Percentiles rank a stretch among this genome's conserved stretches.
These are phyloP conservation scores for Peromyscus attwateri DNA, from an alignment of 2,797 vertebrate species.

Conservation along the genomic window DNA sequence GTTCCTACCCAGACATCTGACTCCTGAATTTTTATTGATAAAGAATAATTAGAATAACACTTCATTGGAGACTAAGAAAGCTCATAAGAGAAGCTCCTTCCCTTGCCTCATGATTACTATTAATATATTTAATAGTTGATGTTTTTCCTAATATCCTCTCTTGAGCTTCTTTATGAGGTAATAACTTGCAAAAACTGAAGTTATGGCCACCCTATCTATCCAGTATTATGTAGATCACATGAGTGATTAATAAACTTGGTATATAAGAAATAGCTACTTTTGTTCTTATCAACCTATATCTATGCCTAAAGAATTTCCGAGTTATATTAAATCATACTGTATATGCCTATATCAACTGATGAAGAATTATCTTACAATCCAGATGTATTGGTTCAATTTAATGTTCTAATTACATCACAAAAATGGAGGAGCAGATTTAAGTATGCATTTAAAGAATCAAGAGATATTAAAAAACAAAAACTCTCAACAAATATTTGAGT, in stretches of 20 bases:
- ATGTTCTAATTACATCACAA: slow-evolving; percentile 32
- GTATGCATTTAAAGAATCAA: slow-evolving; percentile 49
- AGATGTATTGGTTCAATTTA: slow-evolving; percentile 20
- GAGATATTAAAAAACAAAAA: slow-evolving; percentile 24
- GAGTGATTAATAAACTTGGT: slow-evolving; percentile 57
- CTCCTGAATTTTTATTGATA: no score
- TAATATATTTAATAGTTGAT: slow-evolving; percentile 58
- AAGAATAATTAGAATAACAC: no score
- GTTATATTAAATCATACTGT: slow-evolving; percentile 2
- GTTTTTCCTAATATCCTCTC: slow-evolving; percentile 42
- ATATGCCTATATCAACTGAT: slow-evolving; percentile 3
- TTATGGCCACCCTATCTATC: slow-evolving; percentile 30
- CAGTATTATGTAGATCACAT: slow-evolving; percentile 51
- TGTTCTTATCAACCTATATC: slow-evolving; percentile 50
- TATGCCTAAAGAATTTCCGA: slow-evolving; percentile 55
- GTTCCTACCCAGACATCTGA: no score
- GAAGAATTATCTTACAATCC: slow-evolving; percentile 56
- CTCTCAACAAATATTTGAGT: slow-evolving; percentile 49
- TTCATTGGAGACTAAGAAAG: slow-evolving; percentile 6
- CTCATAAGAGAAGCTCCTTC: slow-evolving; percentile 49
- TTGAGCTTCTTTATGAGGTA: slow-evolving; percentile 54
- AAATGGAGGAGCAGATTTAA: slow-evolving; percentile 39
- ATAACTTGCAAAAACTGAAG: slow-evolving; percentile 43
- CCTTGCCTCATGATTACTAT: slow-evolving; percentile 41
- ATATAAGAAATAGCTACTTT: slow-evolving; percentile 56